phyloP scores from a whole-genome alignment of 2,113 vertebrate genomes.

The Malurus alboscapulatus region DNA sequence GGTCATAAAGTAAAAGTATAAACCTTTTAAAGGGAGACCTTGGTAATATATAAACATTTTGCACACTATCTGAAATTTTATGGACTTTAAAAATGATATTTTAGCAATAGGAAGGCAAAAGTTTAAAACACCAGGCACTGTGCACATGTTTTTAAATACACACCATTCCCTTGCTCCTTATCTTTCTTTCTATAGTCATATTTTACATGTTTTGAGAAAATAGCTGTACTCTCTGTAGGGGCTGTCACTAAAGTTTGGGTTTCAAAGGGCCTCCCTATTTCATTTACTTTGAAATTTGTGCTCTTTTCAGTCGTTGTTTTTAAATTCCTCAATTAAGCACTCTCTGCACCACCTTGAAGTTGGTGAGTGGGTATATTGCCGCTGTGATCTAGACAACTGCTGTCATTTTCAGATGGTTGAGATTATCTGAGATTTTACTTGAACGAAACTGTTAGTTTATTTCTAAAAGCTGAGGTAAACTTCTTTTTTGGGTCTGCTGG shows the following conservation, averaged over 20 bases:
- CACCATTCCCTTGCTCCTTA: neutral
- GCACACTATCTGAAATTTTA: conserved; percentile 82
- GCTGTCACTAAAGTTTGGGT: conserved; percentile 52
- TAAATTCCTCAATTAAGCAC: conserved; percentile 59
- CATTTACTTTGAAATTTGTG: conserved; percentile 58
- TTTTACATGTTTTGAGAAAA: conserved; percentile 47
- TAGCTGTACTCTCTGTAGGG: conserved; percentile 32
- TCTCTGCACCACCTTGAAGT: conserved; percentile 32
- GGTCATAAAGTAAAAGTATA: conserved; percentile 87
- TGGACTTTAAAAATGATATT: conserved; percentile 77
- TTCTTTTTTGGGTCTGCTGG: neutral
- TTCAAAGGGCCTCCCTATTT: conserved; percentile 42
- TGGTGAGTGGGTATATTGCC: conserved; percentile 23
- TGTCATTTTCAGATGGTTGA: conserved; percentile 42
- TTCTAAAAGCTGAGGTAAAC: conserved; percentile 27
- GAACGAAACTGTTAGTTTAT: conserved; percentile 29
- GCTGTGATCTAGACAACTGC: conserved; percentile 51
- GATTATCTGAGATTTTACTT: conserved; percentile 34
- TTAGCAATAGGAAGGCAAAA: conserved; percentile 73
- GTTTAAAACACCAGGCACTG: conserved; percentile 63
- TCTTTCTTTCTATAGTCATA: conserved; percentile 32
- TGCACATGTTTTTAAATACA: conserved; percentile 51
- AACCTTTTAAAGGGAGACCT: conserved; percentile 84
- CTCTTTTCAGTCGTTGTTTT: conserved; percentile 42
- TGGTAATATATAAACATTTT: conserved; percentile 85